Base-by-base conservation (phyloP, 2,888 invertebrate genomes). In the Gortyna flavago region DNA sequence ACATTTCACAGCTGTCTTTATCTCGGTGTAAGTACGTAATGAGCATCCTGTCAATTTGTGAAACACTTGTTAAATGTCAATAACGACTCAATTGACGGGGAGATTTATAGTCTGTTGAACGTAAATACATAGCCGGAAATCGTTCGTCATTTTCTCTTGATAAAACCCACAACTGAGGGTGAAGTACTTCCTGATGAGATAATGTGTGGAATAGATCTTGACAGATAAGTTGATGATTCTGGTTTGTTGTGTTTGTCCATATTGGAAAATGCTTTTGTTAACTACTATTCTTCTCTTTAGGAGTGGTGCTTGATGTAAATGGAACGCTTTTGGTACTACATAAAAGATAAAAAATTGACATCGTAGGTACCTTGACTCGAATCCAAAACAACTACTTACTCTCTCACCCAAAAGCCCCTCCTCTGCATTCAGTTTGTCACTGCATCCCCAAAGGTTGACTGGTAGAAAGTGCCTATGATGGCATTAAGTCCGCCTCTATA, bases 1-100 rank as follows among this genome's bases (percentile, higher is more conserved):
- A 79, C 88, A 75, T 84, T 77, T 84, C 81, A 66, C 77, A 77
- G 64, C 78, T 65, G 75, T 77, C 74, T 79, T 78, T 67, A 73
- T 51, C 54, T 29, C 25, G 5, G 51, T 75, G 38, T 74, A 77
- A 85, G 77, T 65, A 59, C 38, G 16, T 86, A 82, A 78, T 73
- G 67, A 81, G 61, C 77, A 72, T 79, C 79, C 77, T 85, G 86
- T 78, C 81, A 79, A 84, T 87, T 86, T 73, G 62, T 41, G 32
- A 68, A 80, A 72, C 77, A 77, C 77, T 75, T 77, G 73, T 75
- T 79, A 83, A 72, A 85, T 81, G 74, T 79, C 77, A 87, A 72
- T 75, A 72, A 80, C 65, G 8, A 61, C 84, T 87, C 77, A 85
- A 87, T 87, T 66, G 76, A 66, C 78, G 16, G 44, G n/a, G 5